These are phyloP conservation scores for Saccopteryx leptura DNA, from an alignment of 2,113 vertebrate species.

Conservation along the genomic window DNA sequence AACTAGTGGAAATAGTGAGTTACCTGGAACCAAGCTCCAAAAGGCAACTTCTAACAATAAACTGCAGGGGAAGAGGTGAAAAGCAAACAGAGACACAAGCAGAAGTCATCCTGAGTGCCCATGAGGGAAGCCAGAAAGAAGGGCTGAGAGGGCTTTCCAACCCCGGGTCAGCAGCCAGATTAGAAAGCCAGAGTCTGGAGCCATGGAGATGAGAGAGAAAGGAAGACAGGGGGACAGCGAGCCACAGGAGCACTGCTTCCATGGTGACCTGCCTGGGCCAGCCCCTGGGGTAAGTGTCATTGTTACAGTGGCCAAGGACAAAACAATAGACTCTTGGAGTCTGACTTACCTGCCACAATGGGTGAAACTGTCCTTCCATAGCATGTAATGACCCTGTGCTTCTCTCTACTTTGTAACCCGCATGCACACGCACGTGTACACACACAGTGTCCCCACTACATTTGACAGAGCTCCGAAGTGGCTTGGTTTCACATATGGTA, in stretches of 20 bases:
- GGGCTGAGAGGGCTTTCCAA: too few relatives aligned
- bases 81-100: not conserved
- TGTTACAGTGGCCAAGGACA: not conserved
- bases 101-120: not conserved
- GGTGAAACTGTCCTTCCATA: not conserved
- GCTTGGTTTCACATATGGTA: not conserved
- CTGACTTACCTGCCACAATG: not conserved
- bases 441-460: rapidly evolving
- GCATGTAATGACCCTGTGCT: not conserved
- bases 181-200: not conserved
- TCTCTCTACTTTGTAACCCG: not conserved
- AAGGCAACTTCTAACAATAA: not conserved
- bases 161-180: not conserved
- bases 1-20: not conserved
- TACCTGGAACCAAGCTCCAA: not conserved
- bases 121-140: not conserved
- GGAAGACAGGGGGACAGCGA: rapidly evolving
- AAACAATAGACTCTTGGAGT: not conserved
- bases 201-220: not conserved
- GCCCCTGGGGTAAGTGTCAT: not conserved
- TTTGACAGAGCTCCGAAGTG: not conserved
- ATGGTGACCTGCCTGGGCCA: not conserved
- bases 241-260: too few relatives aligned
- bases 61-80: not conserved
- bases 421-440: not conserved